These are phyloP conservation scores for Sitodiplosis mosellana DNA, from an alignment of 1,140 invertebrate genomes.

Conservation along the genomic window DNA sequence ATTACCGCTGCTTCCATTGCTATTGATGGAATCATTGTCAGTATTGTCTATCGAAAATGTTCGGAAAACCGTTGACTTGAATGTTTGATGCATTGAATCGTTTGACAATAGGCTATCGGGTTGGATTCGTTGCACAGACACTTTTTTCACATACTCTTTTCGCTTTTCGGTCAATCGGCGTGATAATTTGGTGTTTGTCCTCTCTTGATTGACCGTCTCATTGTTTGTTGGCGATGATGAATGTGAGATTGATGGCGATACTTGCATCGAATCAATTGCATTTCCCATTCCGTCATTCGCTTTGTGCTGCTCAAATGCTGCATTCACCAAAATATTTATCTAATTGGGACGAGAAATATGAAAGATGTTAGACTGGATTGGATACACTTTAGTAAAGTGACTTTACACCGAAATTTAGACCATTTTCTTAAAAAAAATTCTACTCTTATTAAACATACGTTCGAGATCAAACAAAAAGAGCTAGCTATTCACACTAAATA, in stretches of 20 bases:
- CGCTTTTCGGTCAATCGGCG: slow-evolving; percentile 34
- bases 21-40: slow-evolving; percentile 4
- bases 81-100: slow-evolving; percentile 2
- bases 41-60: slow-evolving; percentile 6
- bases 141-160: slow-evolving; percentile 37
- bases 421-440: neutral
- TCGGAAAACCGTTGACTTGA: neutral
- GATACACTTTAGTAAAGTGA: too few relatives aligned
- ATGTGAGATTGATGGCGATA: neutral
- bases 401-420: too few relatives aligned
- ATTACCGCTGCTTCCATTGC: neutral
- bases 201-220: slow-evolving; percentile 16
- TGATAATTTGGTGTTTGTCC: slow-evolving; percentile 14
- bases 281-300: neutral
- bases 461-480: too few relatives aligned
- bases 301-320: slow-evolving; percentile 2
- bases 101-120: neutral
- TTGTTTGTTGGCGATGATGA: neutral
- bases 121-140: slow-evolving; percentile 16
- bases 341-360: slow-evolving; percentile 1
- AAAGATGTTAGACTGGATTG: neutral
- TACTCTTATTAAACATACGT: too few relatives aligned
- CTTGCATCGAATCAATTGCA: too few relatives aligned
- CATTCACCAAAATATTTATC: slow-evolving; percentile 6
- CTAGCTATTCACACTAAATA: too few relatives aligned